Base-by-base conservation (phyloP, 1,140 invertebrate genomes). In the Drosophila cardini region DNA sequence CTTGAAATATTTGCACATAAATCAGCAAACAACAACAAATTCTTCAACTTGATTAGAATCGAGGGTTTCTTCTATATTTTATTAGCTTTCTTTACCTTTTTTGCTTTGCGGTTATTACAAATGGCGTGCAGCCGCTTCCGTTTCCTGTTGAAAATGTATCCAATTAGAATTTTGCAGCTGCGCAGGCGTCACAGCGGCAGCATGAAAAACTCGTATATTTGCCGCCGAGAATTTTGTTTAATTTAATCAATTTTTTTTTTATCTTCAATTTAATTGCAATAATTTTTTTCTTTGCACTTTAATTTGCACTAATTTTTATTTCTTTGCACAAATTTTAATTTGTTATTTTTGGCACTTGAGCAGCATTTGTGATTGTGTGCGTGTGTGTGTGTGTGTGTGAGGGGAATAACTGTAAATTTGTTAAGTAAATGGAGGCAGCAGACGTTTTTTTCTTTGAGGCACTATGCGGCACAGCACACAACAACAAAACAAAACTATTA, bases 131-230 rank as follows among this genome's bases (percentile, higher is more conserved):
- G 46, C 60, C 82, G 79, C 71, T 82, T 78, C 73, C 83, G 83
- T 80, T 76, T 76, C 68, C 73, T 72, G 68, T 68, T 73, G 48
- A 32, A 52, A 65, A 65, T 70, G 65, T 79, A 87, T 86, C 83
- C 83, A 87, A 86, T 80, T 80, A 77, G 78, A 83, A 87, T 67
- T 70, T 67, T 68, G 60, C 52, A 80, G 82, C 82, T 82, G 83
- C 83, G 79, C 83, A 86, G 84, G 83, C 83, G 83, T 86, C 83
- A 52, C 82, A 26, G 73, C 78, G 57, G 16, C 16, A 56, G 53
- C 52, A 34, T 13, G 32, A 67, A 52, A 48, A 76, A 52, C 5
- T 16, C 18, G 34, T n/a, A n/a, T n/a, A 42, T 7, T 6, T 26
- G 21, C 21, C 21, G 21, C 21, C 3, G 13, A 36, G 38, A 62